Conservation (phyloP, 2,113 vertebrate genomes). For the Rhinolophus sinicus region DNA sequence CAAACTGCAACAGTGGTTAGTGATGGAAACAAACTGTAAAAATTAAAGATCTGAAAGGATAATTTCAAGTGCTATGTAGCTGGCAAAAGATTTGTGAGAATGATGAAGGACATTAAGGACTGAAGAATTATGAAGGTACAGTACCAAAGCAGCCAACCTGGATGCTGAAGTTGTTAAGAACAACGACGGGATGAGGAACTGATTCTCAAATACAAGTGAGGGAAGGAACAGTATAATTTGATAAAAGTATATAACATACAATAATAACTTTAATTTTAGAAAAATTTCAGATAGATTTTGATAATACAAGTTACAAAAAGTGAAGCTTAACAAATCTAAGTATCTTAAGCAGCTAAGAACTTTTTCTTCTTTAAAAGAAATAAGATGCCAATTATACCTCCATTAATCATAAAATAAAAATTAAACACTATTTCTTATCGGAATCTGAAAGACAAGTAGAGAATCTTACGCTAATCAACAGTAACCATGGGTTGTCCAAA, state of each 20-base stretch:
- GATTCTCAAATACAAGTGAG: background rate
- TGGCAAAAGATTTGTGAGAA: background rate
- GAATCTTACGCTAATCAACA: conserved; percentile 28
- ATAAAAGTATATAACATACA: background rate
- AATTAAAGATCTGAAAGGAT: background rate
- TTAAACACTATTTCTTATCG: background rate
- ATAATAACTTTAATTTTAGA: conserved; percentile 11
- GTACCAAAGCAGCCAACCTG: background rate
- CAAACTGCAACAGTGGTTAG: background rate
- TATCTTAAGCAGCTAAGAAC: conserved; percentile 1
- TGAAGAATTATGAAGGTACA: background rate
- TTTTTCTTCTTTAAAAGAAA: conserved; percentile 29
- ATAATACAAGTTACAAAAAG: conserved; percentile 23
- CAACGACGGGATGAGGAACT: background rate
- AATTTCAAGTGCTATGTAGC: background rate
- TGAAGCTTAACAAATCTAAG: conserved; percentile 10
- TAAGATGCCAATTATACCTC: background rate
- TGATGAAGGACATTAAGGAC: conserved; percentile 11
- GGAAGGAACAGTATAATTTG: background rate
- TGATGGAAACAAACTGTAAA: background rate
- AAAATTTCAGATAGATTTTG: conserved; percentile 17
- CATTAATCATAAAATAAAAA: background rate
- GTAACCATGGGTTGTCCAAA: background rate
- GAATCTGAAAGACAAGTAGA: background rate
- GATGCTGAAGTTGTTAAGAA: background rate